Percentiles rank a stretch among this genome's conserved stretches.
Evolutionary conservation across 2,113 vertebrate genomes (phyloP).

Genomic region (Benitochromis conjunctus): DNA sequence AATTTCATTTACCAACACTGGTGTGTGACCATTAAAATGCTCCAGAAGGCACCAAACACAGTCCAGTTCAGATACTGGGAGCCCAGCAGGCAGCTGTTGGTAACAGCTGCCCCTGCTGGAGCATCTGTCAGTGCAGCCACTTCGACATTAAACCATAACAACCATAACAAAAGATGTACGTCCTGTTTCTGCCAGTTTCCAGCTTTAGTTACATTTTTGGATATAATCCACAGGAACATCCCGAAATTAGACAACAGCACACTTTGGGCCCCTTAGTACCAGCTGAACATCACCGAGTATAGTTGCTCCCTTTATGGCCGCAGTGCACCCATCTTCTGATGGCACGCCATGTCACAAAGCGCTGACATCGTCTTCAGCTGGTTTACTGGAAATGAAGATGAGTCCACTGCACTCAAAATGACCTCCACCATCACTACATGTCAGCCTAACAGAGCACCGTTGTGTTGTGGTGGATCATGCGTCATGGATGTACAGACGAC

Average conservation of each 20-base stretch:
- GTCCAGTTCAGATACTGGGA: neutral
- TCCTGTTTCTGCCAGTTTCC: neutral
- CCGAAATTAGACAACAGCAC: neutral
- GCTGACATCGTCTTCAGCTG: neutral
- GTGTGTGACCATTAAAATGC: neutral
- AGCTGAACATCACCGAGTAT: neutral
- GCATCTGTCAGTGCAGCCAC: neutral
- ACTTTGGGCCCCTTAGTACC: neutral
- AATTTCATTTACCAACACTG: neutral
- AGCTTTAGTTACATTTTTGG: neutral
- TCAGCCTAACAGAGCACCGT: neutral
- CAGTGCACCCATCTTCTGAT: neutral
- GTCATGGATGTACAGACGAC: neutral
- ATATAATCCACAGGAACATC: neutral
- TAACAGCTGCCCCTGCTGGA: neutral
- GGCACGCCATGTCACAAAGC: accelerated
- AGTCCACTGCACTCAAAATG: neutral
- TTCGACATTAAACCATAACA: neutral
- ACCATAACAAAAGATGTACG: neutral
- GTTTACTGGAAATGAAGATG: neutral
- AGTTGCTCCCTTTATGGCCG: too few species aligned
- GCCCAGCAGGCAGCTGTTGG: accelerated
- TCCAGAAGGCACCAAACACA: neutral
- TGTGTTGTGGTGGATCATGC: neutral
- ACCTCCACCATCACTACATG: neutral